Percentiles rank a stretch among this genome's conserved stretches.
Conservation (phyloP, 2,888 invertebrate genomes). For the Apodemia zela region DNA sequence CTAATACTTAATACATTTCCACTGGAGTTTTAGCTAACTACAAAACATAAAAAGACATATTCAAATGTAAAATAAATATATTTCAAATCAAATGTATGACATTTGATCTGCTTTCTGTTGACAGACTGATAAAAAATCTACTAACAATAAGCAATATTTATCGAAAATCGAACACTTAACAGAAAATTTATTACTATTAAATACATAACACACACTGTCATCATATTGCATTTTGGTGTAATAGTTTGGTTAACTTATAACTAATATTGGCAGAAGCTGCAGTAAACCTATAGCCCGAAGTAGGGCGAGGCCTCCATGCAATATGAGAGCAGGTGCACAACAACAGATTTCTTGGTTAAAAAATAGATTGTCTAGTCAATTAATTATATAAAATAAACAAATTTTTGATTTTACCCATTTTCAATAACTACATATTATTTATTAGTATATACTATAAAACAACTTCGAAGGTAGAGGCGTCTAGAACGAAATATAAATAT, state of each 20-base stretch:
- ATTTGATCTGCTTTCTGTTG: conserved; percentile 74
- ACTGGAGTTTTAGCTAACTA: conserved; percentile 71
- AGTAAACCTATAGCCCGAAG: background rate
- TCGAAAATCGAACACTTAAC: conserved; percentile 75
- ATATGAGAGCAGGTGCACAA: conserved; percentile 52
- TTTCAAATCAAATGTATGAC: conserved; percentile 80
- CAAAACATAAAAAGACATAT: conserved; percentile 78
- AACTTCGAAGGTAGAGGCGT: conserved; percentile 70
- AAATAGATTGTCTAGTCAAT: conserved; percentile 62
- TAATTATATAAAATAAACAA: conserved; percentile 55
- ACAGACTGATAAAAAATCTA: conserved; percentile 78
- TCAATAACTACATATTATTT: conserved; percentile 61
- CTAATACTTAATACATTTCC: conserved; percentile 58
- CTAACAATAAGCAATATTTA: conserved; percentile 77
- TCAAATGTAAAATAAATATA: conserved; percentile 79
- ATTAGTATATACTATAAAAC: conserved; percentile 75
- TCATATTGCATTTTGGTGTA: conserved; percentile 51
- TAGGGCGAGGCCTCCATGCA: conserved; percentile 42
- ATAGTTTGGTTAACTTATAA: conserved; percentile 10
- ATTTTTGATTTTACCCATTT: conserved; percentile 58
- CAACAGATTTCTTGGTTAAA: conserved; percentile 66
- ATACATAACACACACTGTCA: conserved; percentile 53
- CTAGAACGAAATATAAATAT: conserved; percentile 74
- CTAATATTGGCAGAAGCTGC: conserved; percentile 14
- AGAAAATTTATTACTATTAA: conserved; percentile 70